Conservation (phyloP, 2,888 invertebrate genomes). For the Druceiella hillmani region DNA sequence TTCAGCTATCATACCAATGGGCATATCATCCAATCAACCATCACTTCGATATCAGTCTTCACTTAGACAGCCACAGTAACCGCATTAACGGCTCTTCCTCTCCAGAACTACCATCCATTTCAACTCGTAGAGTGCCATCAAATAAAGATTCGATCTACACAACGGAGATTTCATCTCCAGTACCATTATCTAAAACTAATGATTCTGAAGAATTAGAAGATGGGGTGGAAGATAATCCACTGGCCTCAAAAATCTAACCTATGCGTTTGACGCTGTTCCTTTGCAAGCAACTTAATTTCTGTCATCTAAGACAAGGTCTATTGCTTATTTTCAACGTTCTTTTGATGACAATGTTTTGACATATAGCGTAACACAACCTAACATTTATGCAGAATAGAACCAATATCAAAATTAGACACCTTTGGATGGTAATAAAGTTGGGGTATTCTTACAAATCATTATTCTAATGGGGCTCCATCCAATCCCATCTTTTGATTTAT, state of each 20-base stretch:
- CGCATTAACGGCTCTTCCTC: too few species aligned
- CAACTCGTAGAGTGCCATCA: too few species aligned
- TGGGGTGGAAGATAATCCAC: slow-evolving; percentile 12
- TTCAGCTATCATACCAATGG: too few species aligned
- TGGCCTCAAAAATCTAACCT: slow-evolving; percentile 9
- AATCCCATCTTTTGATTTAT: slow-evolving; percentile 11
- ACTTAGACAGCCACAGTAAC: too few species aligned
- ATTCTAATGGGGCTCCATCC: slow-evolving; percentile 15
- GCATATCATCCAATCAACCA: too few species aligned
- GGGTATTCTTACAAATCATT: slow-evolving; percentile 9
- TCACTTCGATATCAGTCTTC: too few species aligned
- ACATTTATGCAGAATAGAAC: slow-evolving; percentile 13
- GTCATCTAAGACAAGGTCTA: slow-evolving; percentile 6
- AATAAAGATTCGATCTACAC: slow-evolving; percentile 9
- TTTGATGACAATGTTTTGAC: slow-evolving; percentile 11
- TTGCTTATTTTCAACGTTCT: slow-evolving; percentile 8
- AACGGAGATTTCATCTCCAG: slow-evolving; percentile 4
- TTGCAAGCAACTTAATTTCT: slow-evolving; percentile 11
- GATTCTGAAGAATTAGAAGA: slow-evolving; percentile 10
- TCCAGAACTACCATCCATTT: too few species aligned
- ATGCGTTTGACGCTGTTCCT: slow-evolving; percentile 5
- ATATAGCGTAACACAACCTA: slow-evolving; percentile 13
- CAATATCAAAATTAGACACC: slow-evolving; percentile 7
- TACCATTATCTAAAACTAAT: slow-evolving; percentile 12
- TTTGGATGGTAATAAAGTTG: slow-evolving; percentile 8